These are phyloP conservation scores for Tichodroma muraria DNA, from an alignment of 2,113 vertebrate genomes.

Conservation along the genomic window DNA sequence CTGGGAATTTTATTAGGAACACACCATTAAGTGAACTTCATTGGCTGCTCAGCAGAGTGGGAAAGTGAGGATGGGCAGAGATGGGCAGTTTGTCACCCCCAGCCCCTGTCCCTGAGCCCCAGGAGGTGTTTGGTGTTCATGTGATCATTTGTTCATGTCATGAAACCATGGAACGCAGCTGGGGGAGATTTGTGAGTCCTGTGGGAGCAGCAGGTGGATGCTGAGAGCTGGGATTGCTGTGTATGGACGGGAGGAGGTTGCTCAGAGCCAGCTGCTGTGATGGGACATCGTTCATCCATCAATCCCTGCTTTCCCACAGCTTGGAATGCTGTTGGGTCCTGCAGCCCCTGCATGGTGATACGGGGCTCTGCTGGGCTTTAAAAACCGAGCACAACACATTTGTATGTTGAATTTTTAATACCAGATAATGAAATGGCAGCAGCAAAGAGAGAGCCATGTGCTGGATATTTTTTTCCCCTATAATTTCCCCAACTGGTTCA, in stretches of 20 bases:
- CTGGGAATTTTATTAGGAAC: neutral
- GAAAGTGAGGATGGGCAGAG: neutral
- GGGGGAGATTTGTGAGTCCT: neutral
- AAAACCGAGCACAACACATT: neutral
- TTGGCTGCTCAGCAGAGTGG: neutral
- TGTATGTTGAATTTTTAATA: neutral
- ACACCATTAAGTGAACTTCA: neutral
- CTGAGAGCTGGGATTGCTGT: neutral
- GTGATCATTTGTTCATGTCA: neutral
- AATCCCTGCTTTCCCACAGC: neutral
- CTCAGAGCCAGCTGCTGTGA: neutral
- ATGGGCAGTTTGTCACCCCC: neutral
- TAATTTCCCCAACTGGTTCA: neutral
- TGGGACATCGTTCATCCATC: neutral
- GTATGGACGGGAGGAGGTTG: neutral
- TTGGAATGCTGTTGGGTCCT: neutral
- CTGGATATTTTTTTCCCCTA: fast-evolving
- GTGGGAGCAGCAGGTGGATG: neutral
- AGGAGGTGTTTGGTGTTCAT: neutral
- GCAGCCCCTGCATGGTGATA: neutral
- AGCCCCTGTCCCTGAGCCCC: neutral
- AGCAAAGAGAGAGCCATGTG: neutral
- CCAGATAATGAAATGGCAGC: neutral
- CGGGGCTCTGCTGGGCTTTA: neutral
- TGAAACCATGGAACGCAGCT: neutral